Evolutionary conservation across 2,113 vertebrate genomes (phyloP), one percentile per base, ranked within the genome.

Genomic region (Acrocephalus arundinaceus): DNA sequence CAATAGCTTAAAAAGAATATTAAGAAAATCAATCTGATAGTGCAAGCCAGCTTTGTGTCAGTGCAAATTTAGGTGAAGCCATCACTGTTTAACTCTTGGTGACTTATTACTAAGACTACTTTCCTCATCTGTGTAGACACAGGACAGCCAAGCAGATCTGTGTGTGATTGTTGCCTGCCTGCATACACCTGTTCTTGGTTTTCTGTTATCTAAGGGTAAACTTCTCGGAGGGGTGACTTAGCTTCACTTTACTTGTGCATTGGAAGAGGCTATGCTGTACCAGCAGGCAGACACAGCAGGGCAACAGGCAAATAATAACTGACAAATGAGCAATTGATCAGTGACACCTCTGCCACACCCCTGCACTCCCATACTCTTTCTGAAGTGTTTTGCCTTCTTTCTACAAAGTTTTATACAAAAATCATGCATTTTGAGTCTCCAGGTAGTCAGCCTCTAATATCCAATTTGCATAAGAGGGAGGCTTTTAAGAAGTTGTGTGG

Each of bases 401-500:
- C 21, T 35, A 15, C 27, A 43, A 49, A 81, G 33, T n/a, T 74
- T 73, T 77, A 6, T 41, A n/a, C 8, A 61, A 83, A 65, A 16
- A 74, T 20, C 20, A 7, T 59, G 49, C 24, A 31, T 58, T 91
- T 74, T 77, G 74, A 67, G 16, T 7, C 58, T 67, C 18, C 8
- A 35, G 28, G 14, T 11, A 75, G 61, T 17, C 48, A 72, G 9
- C n/a, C 18, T 74, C 13, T 63, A 59, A 17, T 70, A 83, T 13
- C 7, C 19, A 21, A 43, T 68, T 61, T 1, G 5, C 0, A 0
- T 23, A 77, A 61, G 28, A 84, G 37, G 8, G 7, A 68, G 28
- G 13, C 41, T 65, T 90, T 77, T 21, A 48, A 31, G 33, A 46
- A 78, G 35, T 43, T 35, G 46, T 21, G 7, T 66, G 15, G 15